These are phyloP conservation scores for Gallinago undulata DNA, from an alignment of 2,113 vertebrate species.

Conservation along the genomic window DNA sequence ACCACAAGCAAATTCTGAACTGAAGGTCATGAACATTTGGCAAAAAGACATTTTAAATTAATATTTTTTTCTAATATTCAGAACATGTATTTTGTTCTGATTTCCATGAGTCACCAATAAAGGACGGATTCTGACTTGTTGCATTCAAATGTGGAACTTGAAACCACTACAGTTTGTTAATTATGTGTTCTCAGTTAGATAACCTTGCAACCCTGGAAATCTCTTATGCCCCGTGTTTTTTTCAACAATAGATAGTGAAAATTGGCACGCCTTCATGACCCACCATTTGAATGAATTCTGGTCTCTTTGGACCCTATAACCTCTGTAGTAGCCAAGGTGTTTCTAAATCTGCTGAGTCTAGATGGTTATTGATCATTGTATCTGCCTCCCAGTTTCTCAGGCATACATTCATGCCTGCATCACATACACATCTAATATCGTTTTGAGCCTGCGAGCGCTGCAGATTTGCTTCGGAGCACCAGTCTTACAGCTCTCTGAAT, in stretches of 20 bases:
- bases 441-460: neutral
- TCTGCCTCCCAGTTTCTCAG: neutral
- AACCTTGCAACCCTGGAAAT: neutral
- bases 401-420: neutral
- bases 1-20: neutral
- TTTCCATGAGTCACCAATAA: neutral
- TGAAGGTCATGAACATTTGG: neutral
- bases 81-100: neutral
- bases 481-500: neutral
- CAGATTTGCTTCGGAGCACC: neutral
- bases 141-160: neutral
- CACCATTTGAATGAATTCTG: neutral
- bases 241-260: neutral
- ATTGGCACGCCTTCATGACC: neutral
- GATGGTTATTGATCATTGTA: neutral
- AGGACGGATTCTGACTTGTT: neutral
- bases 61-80: neutral
- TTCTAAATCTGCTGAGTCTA: neutral
- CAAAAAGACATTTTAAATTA: neutral
- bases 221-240: neutral
- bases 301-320: neutral
- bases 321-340: neutral
- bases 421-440: too few species aligned
- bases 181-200: neutral
- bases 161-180: neutral